These are phyloP conservation scores for Naja naja DNA, from an alignment of 2,113 vertebrate genomes.

Conservation along the genomic window DNA sequence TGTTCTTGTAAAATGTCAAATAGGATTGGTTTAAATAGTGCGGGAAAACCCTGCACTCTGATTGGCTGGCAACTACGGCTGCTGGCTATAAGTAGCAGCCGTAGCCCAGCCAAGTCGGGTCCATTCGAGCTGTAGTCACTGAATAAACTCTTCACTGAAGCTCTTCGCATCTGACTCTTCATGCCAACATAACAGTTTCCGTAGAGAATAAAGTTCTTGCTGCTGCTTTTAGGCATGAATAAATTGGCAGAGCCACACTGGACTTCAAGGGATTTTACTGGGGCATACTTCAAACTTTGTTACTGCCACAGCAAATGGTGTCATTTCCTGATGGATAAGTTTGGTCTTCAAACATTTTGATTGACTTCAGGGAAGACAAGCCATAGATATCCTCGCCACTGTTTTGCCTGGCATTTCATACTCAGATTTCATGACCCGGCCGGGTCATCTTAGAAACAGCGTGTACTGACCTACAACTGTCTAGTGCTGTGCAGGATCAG, in stretches of 20 bases:
- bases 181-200: not conserved
- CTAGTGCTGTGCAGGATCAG: constrained; percentile 2
- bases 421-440: not conserved
- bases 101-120: too few relatives aligned
- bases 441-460: not conserved
- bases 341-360: not conserved
- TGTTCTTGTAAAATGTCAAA: too few relatives aligned
- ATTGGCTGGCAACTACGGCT: too few relatives aligned
- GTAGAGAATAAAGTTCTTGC: not conserved
- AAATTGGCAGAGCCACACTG: not conserved
- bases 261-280: not conserved
- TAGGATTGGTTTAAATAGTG: too few relatives aligned
- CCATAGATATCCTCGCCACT: not conserved
- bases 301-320: not conserved
- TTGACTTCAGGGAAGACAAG: not conserved
- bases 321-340: not conserved
- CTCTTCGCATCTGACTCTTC: too few relatives aligned
- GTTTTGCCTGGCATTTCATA: not conserved
- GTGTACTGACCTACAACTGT: not conserved
- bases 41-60: too few relatives aligned
- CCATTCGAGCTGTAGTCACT: too few relatives aligned
- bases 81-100: too few relatives aligned
- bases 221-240: not conserved
- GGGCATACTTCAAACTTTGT: not conserved
- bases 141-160: too few relatives aligned